Base-by-base conservation (phyloP, 2,888 invertebrate genomes). In the Eilema griseolum region DNA sequence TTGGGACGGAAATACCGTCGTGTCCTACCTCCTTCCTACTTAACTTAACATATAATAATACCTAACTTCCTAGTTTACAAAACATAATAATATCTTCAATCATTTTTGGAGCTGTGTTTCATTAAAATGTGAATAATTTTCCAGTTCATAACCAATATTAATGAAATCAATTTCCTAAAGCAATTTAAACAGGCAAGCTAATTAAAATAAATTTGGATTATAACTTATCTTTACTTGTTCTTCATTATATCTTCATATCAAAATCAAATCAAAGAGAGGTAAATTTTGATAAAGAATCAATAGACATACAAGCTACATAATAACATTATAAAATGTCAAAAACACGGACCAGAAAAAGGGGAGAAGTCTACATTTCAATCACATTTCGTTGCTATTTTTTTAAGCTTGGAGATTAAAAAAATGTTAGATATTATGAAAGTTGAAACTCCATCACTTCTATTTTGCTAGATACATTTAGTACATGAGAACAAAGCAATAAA, bases 61-160 rank as follows among this genome's bases (percentile, higher is more conserved):
- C n/a, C n/a, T n/a, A n/a, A n/a, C n/a, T n/a, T n/a, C 24, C n/a
- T 65, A 62, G 41, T 64, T 61, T 46, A 61, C 41, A 37, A 66
- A 41, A 56, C 31, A 60, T 70, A 12, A 71, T 66, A 61, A 67
- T 64, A 66, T 70, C 28, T 41, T 66, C 33, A 24, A 41, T 26
- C 61, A 59, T 72, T 41, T 16, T 46, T 46, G 28, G 11, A 59
- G 61, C 57, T 59, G 66, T 37, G 23, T 52, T 60, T 74, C 52
- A 72, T 73, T 71, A 69, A 71, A 62, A 52, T 71, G 70, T 66
- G 10, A 57, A 71, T 73, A 67, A 69, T 65, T 70, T 79, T 61
- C 69, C 16, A 60, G 37, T 60, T 26, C 20, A 63, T 59, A 71
- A 76, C 68, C 68, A 63, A 68, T 62, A 70, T 66, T 37, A 73